These are phyloP conservation scores for Psilanteris sp. DNA, from an alignment of 1,140 invertebrate species.

Conservation along the genomic window DNA sequence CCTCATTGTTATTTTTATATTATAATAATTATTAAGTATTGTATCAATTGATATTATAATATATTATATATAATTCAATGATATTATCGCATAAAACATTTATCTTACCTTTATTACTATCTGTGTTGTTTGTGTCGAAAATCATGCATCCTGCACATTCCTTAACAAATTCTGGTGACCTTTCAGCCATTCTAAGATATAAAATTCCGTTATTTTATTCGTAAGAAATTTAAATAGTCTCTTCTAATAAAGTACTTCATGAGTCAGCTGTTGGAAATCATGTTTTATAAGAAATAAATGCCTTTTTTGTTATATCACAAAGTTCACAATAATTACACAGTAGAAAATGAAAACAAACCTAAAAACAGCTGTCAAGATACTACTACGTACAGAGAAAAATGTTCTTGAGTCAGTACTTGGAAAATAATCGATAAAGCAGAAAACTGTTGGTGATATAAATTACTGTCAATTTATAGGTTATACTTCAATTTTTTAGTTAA, in stretches of 20 bases:
- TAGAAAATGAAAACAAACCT: constrained; percentile 29
- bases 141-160: constrained; percentile 16
- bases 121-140: not conserved
- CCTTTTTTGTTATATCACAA: not conserved
- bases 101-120: constrained; percentile 1
- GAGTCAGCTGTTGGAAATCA: constrained; percentile 15
- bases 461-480: too few relatives aligned
- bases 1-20: too few relatives aligned
- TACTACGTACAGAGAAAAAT: too few relatives aligned
- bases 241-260: not conserved
- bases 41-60: too few relatives aligned
- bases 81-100: too few relatives aligned
- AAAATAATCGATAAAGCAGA: constrained; percentile 13
- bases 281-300: constrained; percentile 1
- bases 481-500: too few relatives aligned
- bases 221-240: constrained; percentile 12
- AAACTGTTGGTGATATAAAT: constrained; percentile 4
- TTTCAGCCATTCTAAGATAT: constrained; percentile 43
- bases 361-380: constrained; percentile 48
- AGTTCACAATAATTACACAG: constrained; percentile 1
- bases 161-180: constrained; percentile 13
- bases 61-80: too few relatives aligned
- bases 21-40: too few relatives aligned
- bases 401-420: not conserved
- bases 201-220: constrained; percentile 45